Evolutionary conservation across 2,888 invertebrate genomes (phyloP).

Genomic region (Mesopsocus fuscifrons): DNA sequence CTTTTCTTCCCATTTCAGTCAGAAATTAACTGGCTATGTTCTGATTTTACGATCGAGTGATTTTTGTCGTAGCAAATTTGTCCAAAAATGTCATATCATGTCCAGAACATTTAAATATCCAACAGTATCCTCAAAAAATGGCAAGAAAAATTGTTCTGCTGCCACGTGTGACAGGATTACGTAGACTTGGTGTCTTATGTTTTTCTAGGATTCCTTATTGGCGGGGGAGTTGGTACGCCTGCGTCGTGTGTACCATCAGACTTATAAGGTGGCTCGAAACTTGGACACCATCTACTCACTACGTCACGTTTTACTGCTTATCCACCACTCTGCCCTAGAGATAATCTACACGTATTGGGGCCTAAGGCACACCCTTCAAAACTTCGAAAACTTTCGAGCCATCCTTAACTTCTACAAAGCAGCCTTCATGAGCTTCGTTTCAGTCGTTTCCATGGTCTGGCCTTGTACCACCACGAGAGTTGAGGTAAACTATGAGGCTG

Average conservation of each 20-base stretch:
- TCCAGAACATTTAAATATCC: no score
- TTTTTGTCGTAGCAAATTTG: no score
- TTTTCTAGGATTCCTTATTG: neutral
- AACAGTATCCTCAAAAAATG: no score
- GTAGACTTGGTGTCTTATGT: no score
- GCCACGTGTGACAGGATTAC: no score
- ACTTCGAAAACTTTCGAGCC: neutral
- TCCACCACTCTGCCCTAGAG: constrained; percentile 2
- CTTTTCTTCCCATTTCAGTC: no score
- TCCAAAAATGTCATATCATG: no score
- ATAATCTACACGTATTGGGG: constrained; percentile 6
- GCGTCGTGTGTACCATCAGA: neutral
- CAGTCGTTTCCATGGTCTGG: constrained; percentile 1
- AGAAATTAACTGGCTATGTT: no score
- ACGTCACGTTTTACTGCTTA: neutral
- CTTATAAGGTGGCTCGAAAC: neutral
- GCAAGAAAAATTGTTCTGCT: no score
- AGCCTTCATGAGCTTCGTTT: constrained; percentile 6
- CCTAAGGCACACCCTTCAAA: neutral
- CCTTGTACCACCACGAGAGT: neutral
- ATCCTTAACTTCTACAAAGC: neutral
- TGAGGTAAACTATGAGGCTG: no score
- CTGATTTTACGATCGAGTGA: no score
- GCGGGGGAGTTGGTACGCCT: neutral
- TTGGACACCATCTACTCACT: neutral